phyloP scores from a whole-genome alignment of 2,888 invertebrate species.

The Thelaira solivaga region DNA sequence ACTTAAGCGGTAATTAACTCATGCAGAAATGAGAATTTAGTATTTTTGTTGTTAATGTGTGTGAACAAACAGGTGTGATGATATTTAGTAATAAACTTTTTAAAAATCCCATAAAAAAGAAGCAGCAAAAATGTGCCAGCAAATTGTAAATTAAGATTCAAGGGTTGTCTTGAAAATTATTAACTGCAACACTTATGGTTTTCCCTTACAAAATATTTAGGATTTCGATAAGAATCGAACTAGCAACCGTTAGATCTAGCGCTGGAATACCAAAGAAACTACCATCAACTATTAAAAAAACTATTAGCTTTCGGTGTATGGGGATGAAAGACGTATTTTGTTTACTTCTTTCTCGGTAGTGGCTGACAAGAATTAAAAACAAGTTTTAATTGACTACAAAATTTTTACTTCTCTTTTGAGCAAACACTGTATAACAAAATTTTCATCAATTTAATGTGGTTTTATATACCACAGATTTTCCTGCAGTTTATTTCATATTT shows the following conservation, averaged over 20 bases:
- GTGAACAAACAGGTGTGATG: conserved; percentile 50
- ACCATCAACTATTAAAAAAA: no score
- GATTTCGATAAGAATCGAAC: no score
- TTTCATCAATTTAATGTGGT: not conserved
- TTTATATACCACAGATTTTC: not conserved
- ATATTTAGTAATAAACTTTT: conserved; percentile 42
- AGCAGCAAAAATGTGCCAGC: not conserved
- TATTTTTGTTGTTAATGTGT: not conserved
- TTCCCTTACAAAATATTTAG: no score
- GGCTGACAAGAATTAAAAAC: no score
- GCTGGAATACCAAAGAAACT: no score
- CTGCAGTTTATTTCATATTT: conserved; percentile 34
- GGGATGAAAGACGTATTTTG: no score
- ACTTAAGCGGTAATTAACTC: not conserved
- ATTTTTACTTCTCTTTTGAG: not conserved
- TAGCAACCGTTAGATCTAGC: no score
- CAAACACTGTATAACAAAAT: not conserved
- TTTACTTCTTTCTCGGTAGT: no score
- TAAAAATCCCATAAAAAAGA: not conserved
- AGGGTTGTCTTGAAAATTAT: no score
- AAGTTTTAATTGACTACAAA: not conserved
- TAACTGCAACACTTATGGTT: no score
- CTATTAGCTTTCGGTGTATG: no score
- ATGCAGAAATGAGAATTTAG: not conserved
- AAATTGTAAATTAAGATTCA: no score